Evolutionary conservation across 1,140 invertebrate species (phyloP), one percentile per base, ranked within the genome.

Genomic region (Cyclina sinensis): DNA sequence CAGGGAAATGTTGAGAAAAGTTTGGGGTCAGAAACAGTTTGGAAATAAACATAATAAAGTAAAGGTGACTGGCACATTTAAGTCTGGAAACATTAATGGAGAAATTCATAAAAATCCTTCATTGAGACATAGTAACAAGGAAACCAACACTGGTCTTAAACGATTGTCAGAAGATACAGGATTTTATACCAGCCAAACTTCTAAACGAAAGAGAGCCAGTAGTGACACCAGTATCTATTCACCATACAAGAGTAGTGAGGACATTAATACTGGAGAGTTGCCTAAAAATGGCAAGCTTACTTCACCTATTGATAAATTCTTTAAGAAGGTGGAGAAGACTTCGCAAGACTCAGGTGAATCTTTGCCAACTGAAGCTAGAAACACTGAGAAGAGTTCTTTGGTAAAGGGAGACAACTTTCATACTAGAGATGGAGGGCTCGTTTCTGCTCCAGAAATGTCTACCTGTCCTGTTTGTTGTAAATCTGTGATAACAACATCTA

Each of bases 401-500:
- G 68, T 30, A 62, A 73, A 43, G 37, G 54, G 74, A 46, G 62
- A 54, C 37, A 83, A 91, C 43, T 86, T 62, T 18, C 46, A 54
- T 12, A 84, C 32, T 3, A 27, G 21, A 18, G 46, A 65, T n/a
- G 27, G 43, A 39, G n/a, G 35, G 0, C 54, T 57, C 30, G 30
- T 14, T 48, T 24, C 68, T 48, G 57, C 76, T 54, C 27, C 35
- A 51, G 70, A 79, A 27, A 83, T 65, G 46, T 85, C 86, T 30
- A 11, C 68, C 62, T 92, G 91, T 79, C 91, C 91, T 32, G 81
- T 91, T 16, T 92, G 91, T 91, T 54, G 85, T 35, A 86, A 37
- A 1, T 18, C 43, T 39, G 89, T 92, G 59, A 12, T 51, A n/a
- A 27, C 48, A 68, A 37, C 74, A 16, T 32, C 59, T 21, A 92